These are phyloP conservation scores for Drosophila cognata DNA, from an alignment of 2,888 invertebrate species.

Conservation along the genomic window DNA sequence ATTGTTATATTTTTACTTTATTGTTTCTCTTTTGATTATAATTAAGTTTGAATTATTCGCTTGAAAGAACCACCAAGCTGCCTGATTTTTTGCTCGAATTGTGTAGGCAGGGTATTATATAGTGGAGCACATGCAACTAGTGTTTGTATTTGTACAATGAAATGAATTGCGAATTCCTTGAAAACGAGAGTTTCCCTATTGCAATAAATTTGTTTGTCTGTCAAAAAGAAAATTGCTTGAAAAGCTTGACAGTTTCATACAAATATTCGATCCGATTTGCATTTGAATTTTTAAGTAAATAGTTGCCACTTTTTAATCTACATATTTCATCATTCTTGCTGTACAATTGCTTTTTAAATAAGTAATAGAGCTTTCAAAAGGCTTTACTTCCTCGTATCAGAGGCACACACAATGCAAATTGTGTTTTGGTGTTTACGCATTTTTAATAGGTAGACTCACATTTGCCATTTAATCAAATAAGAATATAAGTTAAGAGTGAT, in stretches of 20 bases:
- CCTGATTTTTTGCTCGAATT: background rate
- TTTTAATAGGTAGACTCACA: background rate
- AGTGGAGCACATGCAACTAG: background rate
- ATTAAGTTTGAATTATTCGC: too few relatives aligned
- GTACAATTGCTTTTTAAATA: background rate
- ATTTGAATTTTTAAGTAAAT: background rate
- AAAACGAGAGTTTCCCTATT: background rate
- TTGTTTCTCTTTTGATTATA: too few relatives aligned
- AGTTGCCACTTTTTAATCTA: background rate
- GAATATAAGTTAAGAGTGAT: background rate
- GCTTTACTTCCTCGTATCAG: too few relatives aligned
- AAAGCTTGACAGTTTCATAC: background rate
- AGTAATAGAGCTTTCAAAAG: background rate
- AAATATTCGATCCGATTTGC: background rate
- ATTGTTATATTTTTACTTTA: too few relatives aligned
- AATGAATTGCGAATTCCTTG: background rate
- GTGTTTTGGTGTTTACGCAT: background rate
- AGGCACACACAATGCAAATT: too few relatives aligned
- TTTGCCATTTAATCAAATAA: background rate
- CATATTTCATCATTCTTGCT: background rate
- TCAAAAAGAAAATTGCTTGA: background rate
- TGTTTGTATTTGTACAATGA: constrained; percentile 21
- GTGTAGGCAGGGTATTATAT: background rate
- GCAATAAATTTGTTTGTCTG: background rate
- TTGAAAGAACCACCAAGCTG: too few relatives aligned